Conservation (phyloP, 53 echinoderm and acorn worm genomes). For the Zoroaster sp. region DNA sequence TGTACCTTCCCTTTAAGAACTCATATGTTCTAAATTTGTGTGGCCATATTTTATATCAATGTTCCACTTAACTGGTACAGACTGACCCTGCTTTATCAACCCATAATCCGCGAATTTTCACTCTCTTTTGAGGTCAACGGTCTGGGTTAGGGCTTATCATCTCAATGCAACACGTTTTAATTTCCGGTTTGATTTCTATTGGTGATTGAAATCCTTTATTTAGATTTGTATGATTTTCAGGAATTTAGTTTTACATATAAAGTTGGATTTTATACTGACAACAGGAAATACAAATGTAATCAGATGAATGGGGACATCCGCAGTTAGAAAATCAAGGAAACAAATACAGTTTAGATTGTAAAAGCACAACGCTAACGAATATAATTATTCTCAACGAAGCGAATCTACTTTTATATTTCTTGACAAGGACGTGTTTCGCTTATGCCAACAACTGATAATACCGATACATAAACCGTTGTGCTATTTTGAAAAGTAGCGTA, state of each 20-base stretch:
- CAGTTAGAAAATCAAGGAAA: conserved; percentile 15
- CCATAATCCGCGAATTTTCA: not conserved
- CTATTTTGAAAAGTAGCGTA: too few relatives aligned
- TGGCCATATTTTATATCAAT: not conserved
- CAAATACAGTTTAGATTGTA: not conserved
- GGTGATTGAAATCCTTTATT: not conserved
- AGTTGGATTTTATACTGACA: not conserved
- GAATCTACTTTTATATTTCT: not conserved
- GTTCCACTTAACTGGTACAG: not conserved
- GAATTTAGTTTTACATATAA: not conserved
- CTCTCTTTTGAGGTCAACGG: not conserved
- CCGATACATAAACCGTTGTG: too few relatives aligned
- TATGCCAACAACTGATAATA: not conserved
- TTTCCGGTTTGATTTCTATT: not conserved
- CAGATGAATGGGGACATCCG: conserved; percentile 35
- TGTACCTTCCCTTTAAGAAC: too few relatives aligned
- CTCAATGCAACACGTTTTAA: not conserved
- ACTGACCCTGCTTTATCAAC: not conserved
- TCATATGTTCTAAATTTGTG: too few relatives aligned
- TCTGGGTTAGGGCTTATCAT: not conserved
- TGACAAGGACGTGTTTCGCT: not conserved
- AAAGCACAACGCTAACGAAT: not conserved
- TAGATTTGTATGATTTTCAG: not conserved
- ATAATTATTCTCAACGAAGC: not conserved
- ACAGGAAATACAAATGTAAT: conserved; percentile 6